Percentiles rank a stretch among this genome's conserved stretches.
Evolutionary conservation across 2,797 vertebrate species (phyloP).

Genomic region (Hoplostethus atlanticus): DNA sequence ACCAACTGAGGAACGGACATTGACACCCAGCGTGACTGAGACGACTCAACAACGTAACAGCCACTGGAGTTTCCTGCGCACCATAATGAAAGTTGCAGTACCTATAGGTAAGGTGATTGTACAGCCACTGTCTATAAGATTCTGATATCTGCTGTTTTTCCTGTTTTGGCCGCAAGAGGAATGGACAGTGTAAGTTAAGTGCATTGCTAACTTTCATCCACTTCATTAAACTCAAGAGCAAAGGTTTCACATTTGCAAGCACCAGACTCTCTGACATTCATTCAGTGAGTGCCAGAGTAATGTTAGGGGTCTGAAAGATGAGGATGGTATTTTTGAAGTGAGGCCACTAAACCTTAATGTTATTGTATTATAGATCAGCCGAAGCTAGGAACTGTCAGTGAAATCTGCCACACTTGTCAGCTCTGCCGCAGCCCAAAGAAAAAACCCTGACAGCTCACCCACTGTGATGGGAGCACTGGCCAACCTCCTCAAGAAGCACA

Average conservation of each 20-base stretch:
- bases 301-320: slow-evolving; percentile 34
- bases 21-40: background rate
- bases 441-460: slow-evolving; percentile 54
- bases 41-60: slow-evolving; percentile 31
- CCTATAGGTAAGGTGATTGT: background rate
- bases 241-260: slow-evolving; percentile 24
- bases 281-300: slow-evolving; percentile 29
- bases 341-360: slow-evolving; percentile 54
- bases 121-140: background rate
- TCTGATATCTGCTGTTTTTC: background rate
- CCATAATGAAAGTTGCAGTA: slow-evolving; percentile 17
- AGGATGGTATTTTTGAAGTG: slow-evolving; percentile 53
- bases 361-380: slow-evolving; percentile 61
- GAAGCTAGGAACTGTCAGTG: slow-evolving; percentile 56
- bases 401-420: slow-evolving; percentile 69
- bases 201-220: slow-evolving; percentile 9
- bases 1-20: background rate
- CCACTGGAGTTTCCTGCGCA: slow-evolving; percentile 12
- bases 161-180: slow-evolving; percentile 9
- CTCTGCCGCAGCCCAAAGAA: slow-evolving; percentile 48
- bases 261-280: slow-evolving; percentile 17
- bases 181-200: slow-evolving; percentile 12
- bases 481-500: slow-evolving; percentile 32
- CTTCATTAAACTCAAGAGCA: slow-evolving; percentile 25
- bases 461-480: slow-evolving; percentile 48